Percentiles rank a stretch among this genome's conserved stretches.
Conservation (phyloP, 2,113 vertebrate species). For the Axis porcinus region DNA sequence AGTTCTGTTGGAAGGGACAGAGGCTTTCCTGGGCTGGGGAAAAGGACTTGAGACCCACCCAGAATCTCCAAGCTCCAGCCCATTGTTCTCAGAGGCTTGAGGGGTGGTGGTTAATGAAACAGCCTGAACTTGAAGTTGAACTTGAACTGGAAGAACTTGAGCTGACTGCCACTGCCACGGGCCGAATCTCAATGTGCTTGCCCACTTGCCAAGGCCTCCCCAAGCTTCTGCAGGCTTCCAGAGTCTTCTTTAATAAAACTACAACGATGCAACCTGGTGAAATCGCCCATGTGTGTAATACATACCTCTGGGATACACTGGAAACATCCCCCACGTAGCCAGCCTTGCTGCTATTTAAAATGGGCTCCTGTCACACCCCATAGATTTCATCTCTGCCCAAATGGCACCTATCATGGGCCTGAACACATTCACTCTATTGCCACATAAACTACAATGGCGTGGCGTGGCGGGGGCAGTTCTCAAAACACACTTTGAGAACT, state of each 20-base stretch:
- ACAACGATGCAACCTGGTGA: background rate
- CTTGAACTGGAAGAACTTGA: background rate
- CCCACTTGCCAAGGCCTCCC: background rate
- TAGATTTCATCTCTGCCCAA: slow-evolving; percentile 48
- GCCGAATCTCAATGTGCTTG: background rate
- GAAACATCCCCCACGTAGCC: slow-evolving; percentile 19
- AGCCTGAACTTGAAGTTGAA: background rate
- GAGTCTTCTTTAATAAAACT: background rate
- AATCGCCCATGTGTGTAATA: background rate
- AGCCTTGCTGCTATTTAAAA: slow-evolving; percentile 42
- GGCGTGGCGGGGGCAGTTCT: background rate
- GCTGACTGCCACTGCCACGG: background rate
- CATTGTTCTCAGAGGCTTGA: background rate
- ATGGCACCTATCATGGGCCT: background rate
- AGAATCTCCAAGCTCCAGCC: background rate
- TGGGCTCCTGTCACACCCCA: slow-evolving; percentile 36
- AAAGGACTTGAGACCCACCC: accelerated
- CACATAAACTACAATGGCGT: background rate
- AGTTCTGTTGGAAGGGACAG: background rate
- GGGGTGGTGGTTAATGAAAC: accelerated
- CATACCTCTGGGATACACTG: slow-evolving; percentile 6
- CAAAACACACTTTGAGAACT: background rate
- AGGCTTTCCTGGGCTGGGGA: too few species aligned
- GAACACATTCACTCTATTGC: background rate
- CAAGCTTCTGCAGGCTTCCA: background rate